phyloP scores from a whole-genome alignment of 92 coral and sea anemone species.

The Porites lobata region DNA sequence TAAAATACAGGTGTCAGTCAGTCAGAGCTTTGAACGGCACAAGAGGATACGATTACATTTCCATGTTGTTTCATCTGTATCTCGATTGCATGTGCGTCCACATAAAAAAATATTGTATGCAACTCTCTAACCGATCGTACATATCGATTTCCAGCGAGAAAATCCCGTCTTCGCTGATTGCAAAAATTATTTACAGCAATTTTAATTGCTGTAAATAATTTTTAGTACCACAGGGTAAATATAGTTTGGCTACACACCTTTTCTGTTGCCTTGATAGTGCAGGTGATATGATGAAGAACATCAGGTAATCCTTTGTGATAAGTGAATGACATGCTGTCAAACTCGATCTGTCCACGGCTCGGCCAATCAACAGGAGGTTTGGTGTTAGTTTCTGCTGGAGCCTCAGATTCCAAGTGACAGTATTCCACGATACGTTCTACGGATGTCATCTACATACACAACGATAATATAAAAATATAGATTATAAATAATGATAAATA shows the following conservation, averaged over 20 bases:
- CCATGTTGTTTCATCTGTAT: no score
- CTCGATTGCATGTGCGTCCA: no score
- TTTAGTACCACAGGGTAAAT: not conserved
- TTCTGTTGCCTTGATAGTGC: constrained; percentile 81
- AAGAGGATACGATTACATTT: no score
- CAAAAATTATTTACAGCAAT: no score
- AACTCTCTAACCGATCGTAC: no score
- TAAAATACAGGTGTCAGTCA: no score
- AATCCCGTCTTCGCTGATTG: no score
- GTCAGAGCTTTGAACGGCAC: no score
- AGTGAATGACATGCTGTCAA: constrained; percentile 83
- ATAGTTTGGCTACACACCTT: constrained; percentile 62
- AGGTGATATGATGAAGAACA: constrained; percentile 84
- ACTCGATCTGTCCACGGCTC: constrained; percentile 78
- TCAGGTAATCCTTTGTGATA: constrained; percentile 83
- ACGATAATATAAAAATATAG: not conserved
- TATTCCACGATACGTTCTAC: constrained; percentile 93
- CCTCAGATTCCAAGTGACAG: constrained; percentile 84
- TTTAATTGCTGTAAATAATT: no score
- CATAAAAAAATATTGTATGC: no score
- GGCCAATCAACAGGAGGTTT: constrained; percentile 90
- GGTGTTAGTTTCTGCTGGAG: constrained; percentile 74
- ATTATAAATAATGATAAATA: no score
- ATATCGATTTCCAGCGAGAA: no score
- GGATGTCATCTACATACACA: constrained; percentile 87